phyloP scores from a whole-genome alignment of 1,140 invertebrate genomes.

The Drosophila sulfurigaster region DNA sequence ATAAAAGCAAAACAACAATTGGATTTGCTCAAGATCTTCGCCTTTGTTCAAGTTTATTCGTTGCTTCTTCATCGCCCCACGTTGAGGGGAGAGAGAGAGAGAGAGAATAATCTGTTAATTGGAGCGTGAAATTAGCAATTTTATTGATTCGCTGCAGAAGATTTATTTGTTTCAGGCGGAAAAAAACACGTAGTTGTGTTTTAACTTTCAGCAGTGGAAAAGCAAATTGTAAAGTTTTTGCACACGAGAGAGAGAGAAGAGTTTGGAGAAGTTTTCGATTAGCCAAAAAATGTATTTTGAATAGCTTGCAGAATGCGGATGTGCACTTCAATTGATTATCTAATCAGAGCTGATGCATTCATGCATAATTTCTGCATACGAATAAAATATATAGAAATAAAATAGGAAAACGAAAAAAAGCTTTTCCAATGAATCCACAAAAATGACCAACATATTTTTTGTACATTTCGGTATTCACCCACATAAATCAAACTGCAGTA shows the following conservation, averaged over 20 bases:
- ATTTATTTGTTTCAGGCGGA: constrained; percentile 64
- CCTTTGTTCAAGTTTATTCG: constrained; percentile 52
- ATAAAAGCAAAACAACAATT: constrained; percentile 13
- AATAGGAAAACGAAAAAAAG: background rate
- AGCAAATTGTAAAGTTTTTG: background rate
- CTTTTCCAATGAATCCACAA: constrained; percentile 12
- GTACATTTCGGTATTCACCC: constrained; percentile 15
- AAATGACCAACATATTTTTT: constrained; percentile 34
- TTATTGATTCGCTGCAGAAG: constrained; percentile 70
- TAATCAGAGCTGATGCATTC: constrained; percentile 36
- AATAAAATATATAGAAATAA: background rate
- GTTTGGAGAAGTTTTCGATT: background rate
- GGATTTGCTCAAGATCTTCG: constrained; percentile 24
- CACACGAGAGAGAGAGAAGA: background rate
- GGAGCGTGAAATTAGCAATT: constrained; percentile 78
- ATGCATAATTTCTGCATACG: constrained; percentile 48
- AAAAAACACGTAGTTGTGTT: constrained; percentile 21
- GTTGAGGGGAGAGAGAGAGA: background rate
- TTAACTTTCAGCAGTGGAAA: constrained; percentile 9
- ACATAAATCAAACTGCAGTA: constrained; percentile 39
- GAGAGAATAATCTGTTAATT: constrained; percentile 70
- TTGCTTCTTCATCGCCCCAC: background rate
- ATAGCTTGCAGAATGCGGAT: background rate
- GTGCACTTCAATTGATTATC: constrained; percentile 37
- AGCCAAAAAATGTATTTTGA: background rate